These are phyloP conservation scores for Chaenogobius annularis DNA, from an alignment of 2,113 vertebrate species.

Conservation along the genomic window DNA sequence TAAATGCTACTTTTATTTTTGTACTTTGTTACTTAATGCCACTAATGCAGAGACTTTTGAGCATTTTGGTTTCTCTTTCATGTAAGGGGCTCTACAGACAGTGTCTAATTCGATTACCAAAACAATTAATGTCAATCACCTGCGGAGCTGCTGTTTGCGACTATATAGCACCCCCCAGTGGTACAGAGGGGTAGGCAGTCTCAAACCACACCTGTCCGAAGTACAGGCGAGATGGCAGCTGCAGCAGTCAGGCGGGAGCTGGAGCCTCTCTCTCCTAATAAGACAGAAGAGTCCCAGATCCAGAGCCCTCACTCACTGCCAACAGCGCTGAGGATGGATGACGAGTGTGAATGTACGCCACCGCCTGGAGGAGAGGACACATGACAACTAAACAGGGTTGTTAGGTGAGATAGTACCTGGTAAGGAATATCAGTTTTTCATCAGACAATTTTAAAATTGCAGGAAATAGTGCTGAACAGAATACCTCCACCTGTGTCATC, in stretches of 20 bases:
- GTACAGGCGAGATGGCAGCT: constrained; percentile 86
- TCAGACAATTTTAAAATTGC: too few relatives aligned
- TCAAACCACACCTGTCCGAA: constrained; percentile 88
- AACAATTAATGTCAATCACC: constrained; percentile 66
- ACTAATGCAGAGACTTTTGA: too few relatives aligned
- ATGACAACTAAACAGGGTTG: neutral
- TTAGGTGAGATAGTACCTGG: too few relatives aligned
- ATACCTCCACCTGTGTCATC: too few relatives aligned
- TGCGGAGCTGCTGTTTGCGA: constrained; percentile 82
- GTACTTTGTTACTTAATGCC: too few relatives aligned
- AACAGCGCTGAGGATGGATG: constrained; percentile 78
- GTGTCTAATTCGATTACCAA: too few relatives aligned
- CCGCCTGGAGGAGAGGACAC: constrained; percentile 24
- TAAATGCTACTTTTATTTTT: too few relatives aligned
- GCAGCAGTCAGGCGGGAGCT: constrained; percentile 81
- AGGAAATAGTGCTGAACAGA: too few relatives aligned
- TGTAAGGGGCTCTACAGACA: too few relatives aligned
- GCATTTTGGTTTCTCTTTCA: too few relatives aligned
- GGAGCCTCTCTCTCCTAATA: constrained; percentile 87
- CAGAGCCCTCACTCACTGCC: constrained; percentile 85
- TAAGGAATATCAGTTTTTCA: too few relatives aligned
- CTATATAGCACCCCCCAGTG: constrained; percentile 78
- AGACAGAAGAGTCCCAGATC: constrained; percentile 84
- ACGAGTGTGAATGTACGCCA: constrained; percentile 80
- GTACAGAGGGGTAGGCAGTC: constrained; percentile 75